These are phyloP conservation scores for Emydocephalus ijimae DNA, from an alignment of 2,113 vertebrate genomes.

Conservation along the genomic window DNA sequence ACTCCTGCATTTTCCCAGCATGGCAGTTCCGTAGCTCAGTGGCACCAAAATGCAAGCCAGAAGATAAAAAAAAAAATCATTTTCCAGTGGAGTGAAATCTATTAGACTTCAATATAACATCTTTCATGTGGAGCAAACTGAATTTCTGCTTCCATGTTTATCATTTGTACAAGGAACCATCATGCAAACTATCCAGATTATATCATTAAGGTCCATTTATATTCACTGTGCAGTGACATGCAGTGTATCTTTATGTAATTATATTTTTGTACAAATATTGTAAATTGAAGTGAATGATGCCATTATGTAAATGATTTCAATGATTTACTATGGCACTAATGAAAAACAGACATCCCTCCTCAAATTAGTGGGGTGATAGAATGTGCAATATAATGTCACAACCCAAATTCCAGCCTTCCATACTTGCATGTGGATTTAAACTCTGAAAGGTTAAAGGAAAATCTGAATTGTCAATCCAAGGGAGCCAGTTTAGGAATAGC, in stretches of 20 bases:
- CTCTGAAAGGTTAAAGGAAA: not conserved
- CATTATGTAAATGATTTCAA: not conserved
- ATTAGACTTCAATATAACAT: not conserved
- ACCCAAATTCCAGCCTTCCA: not conserved
- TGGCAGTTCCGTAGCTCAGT: not conserved
- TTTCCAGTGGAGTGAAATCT: not conserved
- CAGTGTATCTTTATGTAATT: not conserved
- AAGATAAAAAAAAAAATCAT: not conserved
- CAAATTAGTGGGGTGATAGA: not conserved
- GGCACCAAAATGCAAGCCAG: not conserved
- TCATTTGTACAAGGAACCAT: not conserved
- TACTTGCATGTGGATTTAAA: not conserved
- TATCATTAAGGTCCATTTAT: not conserved
- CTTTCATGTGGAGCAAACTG: not conserved
- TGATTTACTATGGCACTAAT: not conserved
- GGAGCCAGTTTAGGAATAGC: not conserved
- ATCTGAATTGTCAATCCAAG: not conserved
- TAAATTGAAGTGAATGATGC: not conserved
- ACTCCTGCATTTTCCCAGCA: not conserved
- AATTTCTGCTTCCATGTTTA: not conserved
- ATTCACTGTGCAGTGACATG: not conserved
- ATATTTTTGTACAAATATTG: not conserved
- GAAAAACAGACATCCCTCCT: not conserved
- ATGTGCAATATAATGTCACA: not conserved
- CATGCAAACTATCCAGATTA: not conserved